phyloP scores from a whole-genome alignment of 2,113 vertebrate species.

The Tringa solitaria region DNA sequence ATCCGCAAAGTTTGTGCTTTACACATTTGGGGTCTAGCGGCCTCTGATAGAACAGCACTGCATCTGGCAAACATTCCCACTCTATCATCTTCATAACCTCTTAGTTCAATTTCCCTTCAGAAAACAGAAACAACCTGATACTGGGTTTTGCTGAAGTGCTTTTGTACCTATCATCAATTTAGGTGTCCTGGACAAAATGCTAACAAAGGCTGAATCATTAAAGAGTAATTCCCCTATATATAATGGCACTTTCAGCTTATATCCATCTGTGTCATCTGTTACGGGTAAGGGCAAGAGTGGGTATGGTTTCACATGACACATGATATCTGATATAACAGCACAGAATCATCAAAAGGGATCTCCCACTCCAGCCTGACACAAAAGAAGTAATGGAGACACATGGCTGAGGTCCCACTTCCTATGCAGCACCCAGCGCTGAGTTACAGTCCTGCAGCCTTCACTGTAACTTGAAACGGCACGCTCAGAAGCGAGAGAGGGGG shows the following conservation, averaged over 20 bases:
- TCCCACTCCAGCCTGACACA: background rate
- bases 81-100: background rate
- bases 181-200: background rate
- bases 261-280: background rate
- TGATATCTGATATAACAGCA: background rate
- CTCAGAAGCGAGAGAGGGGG: background rate
- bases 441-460: background rate
- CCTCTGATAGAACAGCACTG: background rate
- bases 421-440: background rate
- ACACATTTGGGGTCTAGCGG: background rate
- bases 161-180: background rate
- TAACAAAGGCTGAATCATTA: background rate
- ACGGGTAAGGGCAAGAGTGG: background rate
- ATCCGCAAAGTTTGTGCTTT: background rate
- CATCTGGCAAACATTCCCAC: background rate
- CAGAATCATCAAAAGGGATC: background rate
- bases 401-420: background rate
- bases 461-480: background rate
- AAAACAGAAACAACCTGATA: background rate
- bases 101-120: background rate
- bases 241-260: background rate
- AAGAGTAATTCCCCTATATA: background rate
- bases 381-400: background rate
- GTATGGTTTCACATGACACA: background rate
- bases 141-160: background rate